These are phyloP conservation scores for Andrena dorsata DNA, from an alignment of 2,888 invertebrate species.

Conservation along the genomic window DNA sequence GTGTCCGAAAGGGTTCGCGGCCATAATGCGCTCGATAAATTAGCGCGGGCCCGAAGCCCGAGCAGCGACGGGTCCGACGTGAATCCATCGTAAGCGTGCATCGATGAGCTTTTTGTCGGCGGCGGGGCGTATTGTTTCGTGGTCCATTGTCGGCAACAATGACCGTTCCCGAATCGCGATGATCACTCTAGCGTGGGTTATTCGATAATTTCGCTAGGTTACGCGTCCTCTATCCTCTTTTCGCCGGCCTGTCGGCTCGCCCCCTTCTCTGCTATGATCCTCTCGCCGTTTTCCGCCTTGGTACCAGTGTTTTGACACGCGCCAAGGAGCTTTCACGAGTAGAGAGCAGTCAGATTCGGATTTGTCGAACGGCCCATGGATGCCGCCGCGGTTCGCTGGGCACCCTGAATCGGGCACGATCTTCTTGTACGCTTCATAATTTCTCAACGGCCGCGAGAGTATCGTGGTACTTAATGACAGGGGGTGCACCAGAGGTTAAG, in stretches of 20 bases:
- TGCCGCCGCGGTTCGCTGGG: constrained; percentile 80
- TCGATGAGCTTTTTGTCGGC: constrained; percentile 74
- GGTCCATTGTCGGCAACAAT: constrained; percentile 75
- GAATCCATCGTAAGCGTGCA: constrained; percentile 44
- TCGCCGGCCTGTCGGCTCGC: constrained; percentile 3
- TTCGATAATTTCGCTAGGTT: constrained; percentile 78
- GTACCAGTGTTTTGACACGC: constrained; percentile 84
- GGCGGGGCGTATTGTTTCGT: constrained; percentile 69
- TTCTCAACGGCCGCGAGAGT: constrained; percentile 78
- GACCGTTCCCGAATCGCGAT: constrained; percentile 58
- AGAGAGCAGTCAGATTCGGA: constrained; percentile 61
- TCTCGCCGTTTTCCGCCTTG: constrained; percentile 61
- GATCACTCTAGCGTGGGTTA: constrained; percentile 78
- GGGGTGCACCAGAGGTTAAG: constrained; percentile 74
- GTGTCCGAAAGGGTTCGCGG: neutral
- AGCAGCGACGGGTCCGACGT: neutral
- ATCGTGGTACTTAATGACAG: constrained; percentile 80
- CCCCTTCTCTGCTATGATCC: constrained; percentile 12
- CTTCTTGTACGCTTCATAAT: constrained; percentile 64
- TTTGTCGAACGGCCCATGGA: constrained; percentile 73
- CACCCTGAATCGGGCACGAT: constrained; percentile 78
- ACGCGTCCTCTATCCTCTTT: constrained; percentile 29
- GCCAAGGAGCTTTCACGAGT: constrained; percentile 75
- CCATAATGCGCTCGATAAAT: neutral
- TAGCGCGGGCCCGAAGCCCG: neutral